Evolutionary conservation across 1,140 invertebrate species (phyloP).

Genomic region (Oryctes rhinoceros): DNA sequence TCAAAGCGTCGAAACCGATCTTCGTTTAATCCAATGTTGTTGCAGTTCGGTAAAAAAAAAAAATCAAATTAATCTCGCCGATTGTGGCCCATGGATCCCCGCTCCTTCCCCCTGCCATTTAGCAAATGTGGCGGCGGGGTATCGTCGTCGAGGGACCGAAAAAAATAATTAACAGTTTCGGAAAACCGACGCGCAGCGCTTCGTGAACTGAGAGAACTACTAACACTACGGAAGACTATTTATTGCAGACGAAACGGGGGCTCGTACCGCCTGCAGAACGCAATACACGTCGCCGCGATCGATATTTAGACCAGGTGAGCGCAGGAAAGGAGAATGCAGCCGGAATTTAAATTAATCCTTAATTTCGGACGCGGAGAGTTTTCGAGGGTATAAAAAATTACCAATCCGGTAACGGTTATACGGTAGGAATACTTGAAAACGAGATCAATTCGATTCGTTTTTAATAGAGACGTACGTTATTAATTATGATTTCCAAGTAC

Average conservation of each 20-base stretch:
- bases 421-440: too few species aligned
- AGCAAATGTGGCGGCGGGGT: neutral
- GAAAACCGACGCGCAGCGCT: neutral
- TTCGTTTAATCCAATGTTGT: too few species aligned
- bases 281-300: slow-evolving; percentile 23
- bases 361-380: neutral
- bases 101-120: neutral
- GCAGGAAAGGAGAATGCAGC: slow-evolving; percentile 20
- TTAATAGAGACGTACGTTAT: too few species aligned
- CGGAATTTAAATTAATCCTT: slow-evolving; percentile 9
- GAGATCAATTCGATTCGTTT: too few species aligned
- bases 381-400: too few species aligned
- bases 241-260: neutral
- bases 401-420: too few species aligned
- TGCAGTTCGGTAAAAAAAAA: slow-evolving; percentile 18
- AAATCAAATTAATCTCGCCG: slow-evolving; percentile 24
- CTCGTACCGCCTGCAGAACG: neutral
- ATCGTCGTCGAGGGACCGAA: slow-evolving; percentile 1
- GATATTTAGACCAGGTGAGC: slow-evolving; percentile 34
- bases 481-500: too few species aligned
- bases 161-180: slow-evolving; percentile 37
- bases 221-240: neutral
- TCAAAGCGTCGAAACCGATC: too few species aligned
- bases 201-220: neutral
- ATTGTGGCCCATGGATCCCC: neutral